A percentile compares a stretch with the other conserved stretches of the same genome.
Evolutionary conservation across 2,113 vertebrate species (phyloP).

Genomic region (Peromyscus californicus): DNA sequence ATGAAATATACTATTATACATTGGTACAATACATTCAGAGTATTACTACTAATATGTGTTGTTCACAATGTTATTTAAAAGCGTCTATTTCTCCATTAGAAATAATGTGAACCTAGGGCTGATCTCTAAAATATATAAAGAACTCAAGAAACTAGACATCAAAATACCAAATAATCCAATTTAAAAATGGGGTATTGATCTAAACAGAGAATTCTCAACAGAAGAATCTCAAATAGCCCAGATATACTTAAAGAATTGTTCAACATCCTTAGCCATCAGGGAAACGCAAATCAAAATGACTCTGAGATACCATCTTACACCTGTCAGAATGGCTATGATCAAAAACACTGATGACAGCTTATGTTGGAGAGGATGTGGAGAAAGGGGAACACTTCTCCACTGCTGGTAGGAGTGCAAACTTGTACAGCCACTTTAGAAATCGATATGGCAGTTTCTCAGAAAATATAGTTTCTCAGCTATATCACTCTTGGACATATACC

Average conservation of each 20-base stretch:
- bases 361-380: neutral
- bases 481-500: neutral
- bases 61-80: neutral
- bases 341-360: neutral
- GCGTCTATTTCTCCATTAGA: neutral
- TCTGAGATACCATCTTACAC: no score
- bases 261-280: neutral
- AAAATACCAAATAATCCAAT: neutral
- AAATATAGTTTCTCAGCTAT: neutral
- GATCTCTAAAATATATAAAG: neutral
- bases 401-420: neutral
- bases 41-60: neutral
- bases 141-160: neutral
- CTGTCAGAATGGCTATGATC: neutral
- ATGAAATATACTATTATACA: neutral
- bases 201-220: neutral
- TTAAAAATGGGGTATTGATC: neutral
- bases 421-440: neutral
- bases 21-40: neutral
- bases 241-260: neutral
- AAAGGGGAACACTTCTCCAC: neutral
- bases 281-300: neutral
- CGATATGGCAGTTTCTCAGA: neutral
- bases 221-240: neutral
- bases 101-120: neutral